phyloP scores from a whole-genome alignment of 2,888 invertebrate species.

The Cataglyphis livida region DNA sequence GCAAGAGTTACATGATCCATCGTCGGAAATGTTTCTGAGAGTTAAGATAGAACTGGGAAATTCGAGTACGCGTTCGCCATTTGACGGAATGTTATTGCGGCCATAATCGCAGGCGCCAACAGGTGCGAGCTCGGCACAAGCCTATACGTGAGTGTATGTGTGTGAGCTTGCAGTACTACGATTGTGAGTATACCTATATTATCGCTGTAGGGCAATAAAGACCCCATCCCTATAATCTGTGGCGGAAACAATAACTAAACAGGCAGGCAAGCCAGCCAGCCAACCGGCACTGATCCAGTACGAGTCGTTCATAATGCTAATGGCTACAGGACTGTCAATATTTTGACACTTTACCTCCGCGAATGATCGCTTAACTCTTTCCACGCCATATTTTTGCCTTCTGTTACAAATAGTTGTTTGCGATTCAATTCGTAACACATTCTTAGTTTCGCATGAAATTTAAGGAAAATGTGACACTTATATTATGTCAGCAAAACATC shows the following conservation, averaged over 20 bases:
- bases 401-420: neutral
- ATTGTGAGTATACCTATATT: constrained; percentile 74
- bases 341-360: constrained; percentile 73
- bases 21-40: constrained; percentile 50
- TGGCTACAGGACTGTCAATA: constrained; percentile 71
- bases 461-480: neutral
- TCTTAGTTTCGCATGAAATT: neutral
- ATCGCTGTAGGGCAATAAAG: constrained; percentile 80
- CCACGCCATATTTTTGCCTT: neutral
- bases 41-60: constrained; percentile 72
- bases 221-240: constrained; percentile 80
- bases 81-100: constrained; percentile 86
- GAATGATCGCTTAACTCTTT: constrained; percentile 43
- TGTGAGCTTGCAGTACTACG: constrained; percentile 60
- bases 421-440: neutral
- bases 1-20: constrained; percentile 54
- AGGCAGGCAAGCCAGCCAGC: constrained; percentile 73
- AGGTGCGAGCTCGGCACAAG: constrained; percentile 83
- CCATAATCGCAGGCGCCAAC: constrained; percentile 85
- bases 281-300: constrained; percentile 67
- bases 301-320: constrained; percentile 70
- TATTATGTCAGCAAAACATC: neutral
- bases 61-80: constrained; percentile 74
- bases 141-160: constrained; percentile 74
- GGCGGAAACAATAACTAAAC: constrained; percentile 82